Evolutionary conservation across 1,140 invertebrate species (phyloP).

Genomic region (Anastrepha ludens): DNA sequence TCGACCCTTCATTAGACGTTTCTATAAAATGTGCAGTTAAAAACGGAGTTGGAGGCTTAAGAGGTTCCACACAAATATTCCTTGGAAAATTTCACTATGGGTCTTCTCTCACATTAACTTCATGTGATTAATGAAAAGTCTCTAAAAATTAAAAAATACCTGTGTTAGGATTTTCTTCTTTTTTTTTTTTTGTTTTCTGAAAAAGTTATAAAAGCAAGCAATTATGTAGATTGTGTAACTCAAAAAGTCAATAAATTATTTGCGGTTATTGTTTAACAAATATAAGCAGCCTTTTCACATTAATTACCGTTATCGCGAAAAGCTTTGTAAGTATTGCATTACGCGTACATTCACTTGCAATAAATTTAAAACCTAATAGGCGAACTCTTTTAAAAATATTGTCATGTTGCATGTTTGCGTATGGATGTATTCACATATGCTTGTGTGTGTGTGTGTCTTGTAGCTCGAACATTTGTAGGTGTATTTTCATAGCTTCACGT

Average conservation of each 20-base stretch:
- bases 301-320: not conserved
- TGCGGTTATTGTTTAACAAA: not conserved
- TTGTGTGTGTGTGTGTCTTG: not conserved
- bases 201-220: not conserved
- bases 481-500: not conserved
- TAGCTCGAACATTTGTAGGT: not conserved
- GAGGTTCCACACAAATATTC: no score
- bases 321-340: not conserved
- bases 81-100: no score
- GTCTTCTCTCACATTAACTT: no score
- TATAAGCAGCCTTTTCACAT: not conserved
- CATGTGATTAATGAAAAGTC: no score
- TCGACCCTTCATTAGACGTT: no score
- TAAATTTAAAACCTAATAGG: not conserved
- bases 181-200: no score
- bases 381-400: not conserved
- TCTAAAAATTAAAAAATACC: no score
- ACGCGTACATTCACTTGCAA: not conserved
- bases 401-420: not conserved
- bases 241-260: not conserved
- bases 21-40: no score
- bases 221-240: not conserved
- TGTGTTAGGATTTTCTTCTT: no score
- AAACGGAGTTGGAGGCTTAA: no score
- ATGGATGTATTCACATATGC: not conserved